phyloP scores from a whole-genome alignment of 2,113 vertebrate species.

The Zosterops borbonicus region DNA sequence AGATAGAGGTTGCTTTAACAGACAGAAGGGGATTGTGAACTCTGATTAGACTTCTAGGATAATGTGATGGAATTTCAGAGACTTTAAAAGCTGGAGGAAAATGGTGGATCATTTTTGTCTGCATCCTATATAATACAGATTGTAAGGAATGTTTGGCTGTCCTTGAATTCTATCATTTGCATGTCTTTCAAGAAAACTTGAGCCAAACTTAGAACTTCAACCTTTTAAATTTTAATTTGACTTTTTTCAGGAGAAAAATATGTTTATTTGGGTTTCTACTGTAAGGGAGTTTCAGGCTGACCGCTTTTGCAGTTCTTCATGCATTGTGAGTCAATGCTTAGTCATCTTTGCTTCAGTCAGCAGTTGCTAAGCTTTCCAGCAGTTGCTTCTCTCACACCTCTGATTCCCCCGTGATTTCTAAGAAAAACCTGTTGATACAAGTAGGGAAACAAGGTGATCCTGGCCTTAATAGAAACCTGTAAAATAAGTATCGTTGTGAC shows the following conservation, averaged over 20 bases:
- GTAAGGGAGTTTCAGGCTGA: not conserved
- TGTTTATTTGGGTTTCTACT: not conserved
- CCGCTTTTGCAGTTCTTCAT: not conserved
- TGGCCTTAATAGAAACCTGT: not conserved
- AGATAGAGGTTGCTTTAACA: not conserved
- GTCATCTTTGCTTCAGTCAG: constrained; percentile 2
- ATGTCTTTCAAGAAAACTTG: not conserved
- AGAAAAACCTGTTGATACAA: not conserved
- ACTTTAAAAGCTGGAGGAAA: not conserved
- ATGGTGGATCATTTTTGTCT: not conserved
- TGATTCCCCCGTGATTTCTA: not conserved
- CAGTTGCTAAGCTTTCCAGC: not conserved
- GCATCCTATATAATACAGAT: not conserved
- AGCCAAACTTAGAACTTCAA: not conserved
- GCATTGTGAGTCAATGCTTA: not conserved
- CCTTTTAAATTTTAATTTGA: not conserved
- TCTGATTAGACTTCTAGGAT: not conserved
- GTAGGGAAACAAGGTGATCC: not conserved
- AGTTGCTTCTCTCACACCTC: not conserved
- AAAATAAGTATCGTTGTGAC: not conserved
- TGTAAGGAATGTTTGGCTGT: not conserved
- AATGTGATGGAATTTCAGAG: not conserved
- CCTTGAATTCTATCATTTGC: not conserved
- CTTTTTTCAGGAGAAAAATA: not conserved
- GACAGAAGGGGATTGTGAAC: not conserved